Base-by-base conservation (phyloP, 2,797 vertebrate species). In the Aplochiton taeniatus region DNA sequence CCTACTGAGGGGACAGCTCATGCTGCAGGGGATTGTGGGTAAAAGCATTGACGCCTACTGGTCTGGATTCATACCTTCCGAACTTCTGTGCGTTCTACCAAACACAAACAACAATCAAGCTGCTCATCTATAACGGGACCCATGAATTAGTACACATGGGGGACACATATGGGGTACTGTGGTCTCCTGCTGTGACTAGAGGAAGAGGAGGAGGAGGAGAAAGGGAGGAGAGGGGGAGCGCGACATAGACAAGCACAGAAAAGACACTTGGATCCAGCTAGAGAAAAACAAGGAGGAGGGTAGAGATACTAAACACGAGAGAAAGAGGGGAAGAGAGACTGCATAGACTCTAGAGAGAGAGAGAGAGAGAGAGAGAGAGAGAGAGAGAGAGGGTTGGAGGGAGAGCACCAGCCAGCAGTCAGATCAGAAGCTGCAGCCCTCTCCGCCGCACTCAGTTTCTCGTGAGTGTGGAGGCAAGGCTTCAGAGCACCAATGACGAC, bases 401-500 rank as follows among this genome's bases (percentile, higher is more conserved):
- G 49, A 66, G 68, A 71, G 54, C 41, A 60, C 48, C 9, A 62
- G 67, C 48, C 9, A 62, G 67, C 82, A 62, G 65, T n/a, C 65
- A 46, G 31, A 31, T 31, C 31, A 31, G 31, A 31, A 31, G 31
- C 31, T 31, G 31, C 31, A 31, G 31, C 50, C 65, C 65, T 67
- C 16, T 42, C 52, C 51, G 9, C 52, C 19, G 65, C 59, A 9
- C 61, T 1, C 66, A 9, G 46, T 71, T 66, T 80, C 61, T 65
- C 65, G 31, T 16, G 75, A 74, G 71, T 63, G 69, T 70, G 66
- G 58, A 87, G 13, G 43, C 50, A 75, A 77, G 76, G 3, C 82
- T 76, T 65, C 79, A 69, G 79, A 80, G 31, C 72, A n/a, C n/a
- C n/a, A 79, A 94, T 96, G 94, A 95, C 94, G 74, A 88, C 91